Base-by-base conservation (phyloP, 2,797 vertebrate species). In the Neomorphus geoffroyi region DNA sequence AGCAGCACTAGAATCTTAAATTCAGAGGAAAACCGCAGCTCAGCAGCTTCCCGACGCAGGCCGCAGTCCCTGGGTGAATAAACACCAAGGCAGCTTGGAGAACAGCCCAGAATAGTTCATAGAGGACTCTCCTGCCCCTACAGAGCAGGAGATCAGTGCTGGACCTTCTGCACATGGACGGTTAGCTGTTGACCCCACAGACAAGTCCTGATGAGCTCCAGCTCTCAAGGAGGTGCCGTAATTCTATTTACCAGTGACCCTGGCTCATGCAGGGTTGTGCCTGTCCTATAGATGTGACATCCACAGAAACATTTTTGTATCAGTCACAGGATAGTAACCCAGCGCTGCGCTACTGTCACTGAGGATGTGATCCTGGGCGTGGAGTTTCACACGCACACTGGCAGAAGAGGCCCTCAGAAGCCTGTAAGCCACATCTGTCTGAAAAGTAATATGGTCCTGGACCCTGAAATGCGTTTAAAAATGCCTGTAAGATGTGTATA, bases 291-390 rank as follows among this genome's bases (percentile, higher is more conserved):
- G 7, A 27, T 61, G 22, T 17, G 45, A 27, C 10, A 18, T 10
- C 39, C 33, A 43, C 41, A 69, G 30, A 56, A 69, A 41, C 2
- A 11, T 46, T 21, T 80, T 14, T 30, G 11, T 53, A 28, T 27
- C 19, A 39, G 32, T 45, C 10, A 26, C 11, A 4, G 0, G 0
- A 4, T 0, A 13, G 4, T 14, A 57, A 58, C 54, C 5, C 13
- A 28, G 13, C 18, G 5, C 62, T 12, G 8, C 71, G 41, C 27
- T 41, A 2, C 32, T 33, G 0, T 61, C 70, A 51, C 30, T 57
- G 37, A 13, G 19, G 15, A 72, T 1, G 8, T 2, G 6, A 13
- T 43, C 26, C 33, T 9, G 46, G 28, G 10, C 8, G 8, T 24
- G 39, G 58, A 69, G 8, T 73, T 91, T 87, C 50, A 15, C 4